These are phyloP conservation scores for Altica lythri DNA, from an alignment of 2,888 invertebrate species.

Conservation along the genomic window DNA sequence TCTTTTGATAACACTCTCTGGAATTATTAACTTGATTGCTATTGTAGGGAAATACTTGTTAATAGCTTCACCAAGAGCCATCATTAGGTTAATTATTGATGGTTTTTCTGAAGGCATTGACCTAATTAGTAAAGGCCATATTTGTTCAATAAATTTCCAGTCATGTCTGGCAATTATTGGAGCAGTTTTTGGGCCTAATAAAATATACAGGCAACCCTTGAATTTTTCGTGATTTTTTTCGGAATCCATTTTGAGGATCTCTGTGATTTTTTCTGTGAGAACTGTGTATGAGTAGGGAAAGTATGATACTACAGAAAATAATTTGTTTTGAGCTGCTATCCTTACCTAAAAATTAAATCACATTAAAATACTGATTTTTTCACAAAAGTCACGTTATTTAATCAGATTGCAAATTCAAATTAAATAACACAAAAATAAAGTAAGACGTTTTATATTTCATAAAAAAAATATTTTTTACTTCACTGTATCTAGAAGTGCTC, in stretches of 20 bases:
- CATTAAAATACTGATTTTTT: no score
- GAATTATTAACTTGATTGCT: slow-evolving; percentile 64
- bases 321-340: slow-evolving; percentile 67
- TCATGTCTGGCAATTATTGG: slow-evolving; percentile 73
- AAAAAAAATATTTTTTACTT: slow-evolving; percentile 59
- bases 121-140: slow-evolving; percentile 81
- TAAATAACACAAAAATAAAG: background rate
- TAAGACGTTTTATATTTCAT: background rate
- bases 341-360: slow-evolving; percentile 63
- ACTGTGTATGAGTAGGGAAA: slow-evolving; percentile 74
- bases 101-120: slow-evolving; percentile 86
- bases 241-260: slow-evolving; percentile 66
- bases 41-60: slow-evolving; percentile 67
- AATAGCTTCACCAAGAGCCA: slow-evolving; percentile 61
- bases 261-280: slow-evolving; percentile 66
- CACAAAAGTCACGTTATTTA: no score
- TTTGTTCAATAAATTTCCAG: slow-evolving; percentile 70
- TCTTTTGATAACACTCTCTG: slow-evolving; percentile 59
- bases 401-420: no score
- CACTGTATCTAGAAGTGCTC: slow-evolving; percentile 70
- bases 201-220: slow-evolving; percentile 75
- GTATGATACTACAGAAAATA: slow-evolving; percentile 66
- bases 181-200: slow-evolving; percentile 66
- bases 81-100: slow-evolving; percentile 72
- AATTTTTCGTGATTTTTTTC: slow-evolving; percentile 69